Conservation (phyloP, 2,797 vertebrate species). For the Ptychadena robeensis region DNA sequence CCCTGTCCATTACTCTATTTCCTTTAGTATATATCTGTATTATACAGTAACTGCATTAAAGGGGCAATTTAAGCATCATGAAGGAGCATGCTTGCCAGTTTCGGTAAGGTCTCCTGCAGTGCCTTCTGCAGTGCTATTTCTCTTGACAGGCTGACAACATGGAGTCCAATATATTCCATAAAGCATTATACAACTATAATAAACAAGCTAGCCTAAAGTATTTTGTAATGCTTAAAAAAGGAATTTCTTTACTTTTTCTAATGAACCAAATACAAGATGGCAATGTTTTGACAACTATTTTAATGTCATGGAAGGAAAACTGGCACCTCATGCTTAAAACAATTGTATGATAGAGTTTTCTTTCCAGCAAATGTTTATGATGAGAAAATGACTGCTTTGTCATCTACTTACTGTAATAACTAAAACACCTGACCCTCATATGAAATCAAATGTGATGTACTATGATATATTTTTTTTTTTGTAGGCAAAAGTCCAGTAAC, state of each 20-base stretch:
- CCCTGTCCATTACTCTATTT: not conserved
- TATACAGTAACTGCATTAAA: constrained; percentile 1
- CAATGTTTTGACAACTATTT: not conserved
- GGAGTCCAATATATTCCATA: not conserved
- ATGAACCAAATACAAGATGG: not conserved
- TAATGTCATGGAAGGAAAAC: not conserved
- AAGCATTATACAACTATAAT: not conserved
- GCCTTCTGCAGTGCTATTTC: not conserved
- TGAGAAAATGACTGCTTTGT: not conserved
- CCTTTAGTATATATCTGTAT: not conserved
- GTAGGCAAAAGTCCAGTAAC: constrained; percentile 87
- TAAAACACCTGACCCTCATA: not conserved
- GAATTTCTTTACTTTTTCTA: not conserved
- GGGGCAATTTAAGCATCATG: not conserved
- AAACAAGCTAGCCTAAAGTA: not conserved
- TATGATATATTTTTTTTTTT: constrained; percentile 69
- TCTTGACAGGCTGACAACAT: not conserved
- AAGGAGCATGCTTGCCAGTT: not conserved
- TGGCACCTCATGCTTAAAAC: not conserved
- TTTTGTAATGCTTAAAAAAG: not conserved
- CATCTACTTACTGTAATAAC: not conserved
- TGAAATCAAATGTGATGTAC: not conserved
- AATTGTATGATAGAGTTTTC: not conserved
- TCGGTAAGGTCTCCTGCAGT: not conserved
- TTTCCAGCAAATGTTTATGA: not conserved